These are phyloP conservation scores for Alloscopus bannaensis DNA, from an alignment of 2,888 invertebrate genomes.

Conservation along the genomic window DNA sequence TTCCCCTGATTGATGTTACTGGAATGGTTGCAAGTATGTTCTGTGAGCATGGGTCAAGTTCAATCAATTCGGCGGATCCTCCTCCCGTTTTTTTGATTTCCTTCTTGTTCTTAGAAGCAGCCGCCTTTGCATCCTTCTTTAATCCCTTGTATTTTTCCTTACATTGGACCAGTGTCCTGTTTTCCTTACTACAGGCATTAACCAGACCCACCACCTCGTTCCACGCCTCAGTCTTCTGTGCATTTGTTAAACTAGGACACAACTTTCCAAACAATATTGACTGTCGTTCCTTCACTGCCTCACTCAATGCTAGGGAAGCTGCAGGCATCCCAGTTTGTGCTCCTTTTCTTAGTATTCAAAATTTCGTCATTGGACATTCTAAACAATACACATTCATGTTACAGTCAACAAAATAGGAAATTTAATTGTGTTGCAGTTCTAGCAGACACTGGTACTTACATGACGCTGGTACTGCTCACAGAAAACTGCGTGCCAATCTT, in stretches of 20 bases:
- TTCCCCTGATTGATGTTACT: neutral
- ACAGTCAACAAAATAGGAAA: too few species aligned
- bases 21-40: neutral
- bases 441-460: neutral
- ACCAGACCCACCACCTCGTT: neutral
- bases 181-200: neutral
- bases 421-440: neutral
- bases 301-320: neutral
- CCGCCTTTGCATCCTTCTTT: neutral
- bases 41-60: neutral
- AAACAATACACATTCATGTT: neutral
- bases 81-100: constrained; percentile 26
- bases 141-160: constrained; percentile 13
- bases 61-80: constrained; percentile 1
- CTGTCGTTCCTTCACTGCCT: neutral
- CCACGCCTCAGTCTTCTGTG: constrained; percentile 10
- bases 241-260: neutral
- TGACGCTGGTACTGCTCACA: neutral
- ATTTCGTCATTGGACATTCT: neutral
- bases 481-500: too few species aligned
- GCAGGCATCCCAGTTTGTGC: neutral
- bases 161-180: neutral
- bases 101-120: neutral
- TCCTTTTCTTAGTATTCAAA: neutral
- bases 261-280: neutral